Base-by-base conservation (phyloP, 2,113 vertebrate species). In the Caranx melampygus region DNA sequence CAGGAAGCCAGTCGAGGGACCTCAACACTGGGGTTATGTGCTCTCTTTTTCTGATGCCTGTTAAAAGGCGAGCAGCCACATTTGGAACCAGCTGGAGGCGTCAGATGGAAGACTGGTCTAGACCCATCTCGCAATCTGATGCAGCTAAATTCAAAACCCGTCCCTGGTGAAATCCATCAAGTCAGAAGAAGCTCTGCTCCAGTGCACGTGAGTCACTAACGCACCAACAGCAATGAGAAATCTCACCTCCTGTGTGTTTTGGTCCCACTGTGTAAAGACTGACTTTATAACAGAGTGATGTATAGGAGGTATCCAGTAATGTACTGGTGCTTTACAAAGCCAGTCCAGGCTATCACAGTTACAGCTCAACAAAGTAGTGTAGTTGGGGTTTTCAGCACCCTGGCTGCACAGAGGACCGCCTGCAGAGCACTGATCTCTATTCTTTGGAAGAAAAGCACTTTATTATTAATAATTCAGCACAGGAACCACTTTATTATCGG, bases 381-480 rank as follows among this genome's bases (percentile, higher is more conserved):
- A 45, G 75, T 75, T 69, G 20, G 34, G 75, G 64, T 80, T 72
- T 87, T 26, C 35, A 72, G 62, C 65, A 26, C 57, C 47, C 47
- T 62, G 58, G 72, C 47, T 84, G 35, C 69, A 79, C 72, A 55
- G 70, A 62, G 71, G 77, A 72, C 66, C 78, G 72, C 79, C 82
- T 68, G 62, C 60, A 42, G 83, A 74, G 45, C 57, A 11, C 83
- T 72, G 79, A 88, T 81, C 70, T 67, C 59, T 44, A 70, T 82
- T 91, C 85, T 87, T 84, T 76, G 65, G 66, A 78, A 75, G 73
- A 72, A 84, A 82, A 87, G 71, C 77, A 73, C 75, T 88, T 88
- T 66, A 79, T 84, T 82, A 84, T 92, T 80, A 92, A 90, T 93
- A 89, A 91, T 93, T 91, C 88, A 92, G 69, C 72, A 49, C 76